These are phyloP conservation scores for Antigone vipio DNA, from an alignment of 2,113 vertebrate genomes.

Conservation along the genomic window DNA sequence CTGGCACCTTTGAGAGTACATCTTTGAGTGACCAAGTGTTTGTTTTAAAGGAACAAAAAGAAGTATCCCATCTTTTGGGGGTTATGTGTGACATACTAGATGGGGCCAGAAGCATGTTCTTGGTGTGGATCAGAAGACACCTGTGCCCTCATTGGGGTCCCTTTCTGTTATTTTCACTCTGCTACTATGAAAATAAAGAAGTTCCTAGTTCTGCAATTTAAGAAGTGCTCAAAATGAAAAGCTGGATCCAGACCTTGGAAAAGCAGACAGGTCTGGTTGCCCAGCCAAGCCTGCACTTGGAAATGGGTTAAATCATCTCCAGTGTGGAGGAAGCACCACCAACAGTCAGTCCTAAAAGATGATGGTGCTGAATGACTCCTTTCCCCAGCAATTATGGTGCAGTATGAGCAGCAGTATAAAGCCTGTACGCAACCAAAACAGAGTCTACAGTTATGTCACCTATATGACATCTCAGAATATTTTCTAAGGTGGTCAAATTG, in stretches of 20 bases:
- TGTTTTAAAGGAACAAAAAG: not conserved
- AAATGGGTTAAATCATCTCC: not conserved
- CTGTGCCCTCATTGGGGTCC: fast-evolving
- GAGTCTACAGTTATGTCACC: not conserved
- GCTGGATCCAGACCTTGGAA: not conserved
- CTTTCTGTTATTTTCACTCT: not conserved
- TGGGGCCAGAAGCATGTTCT: not conserved
- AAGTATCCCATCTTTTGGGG: fast-evolving
- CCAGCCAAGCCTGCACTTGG: fast-evolving
- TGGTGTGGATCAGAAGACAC: not conserved
- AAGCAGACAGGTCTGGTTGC: not conserved
- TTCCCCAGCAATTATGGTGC: not conserved
- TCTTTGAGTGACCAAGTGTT: not conserved
- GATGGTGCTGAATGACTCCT: not conserved
- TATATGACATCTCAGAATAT: not conserved
- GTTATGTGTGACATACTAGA: fast-evolving
- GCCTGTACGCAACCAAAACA: not conserved
- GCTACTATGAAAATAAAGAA: not conserved
- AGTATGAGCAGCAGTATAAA: not conserved
- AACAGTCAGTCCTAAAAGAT: not conserved
- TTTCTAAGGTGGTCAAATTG: not conserved
- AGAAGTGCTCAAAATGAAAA: not conserved
- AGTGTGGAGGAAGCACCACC: not conserved
- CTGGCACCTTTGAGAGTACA: not conserved
- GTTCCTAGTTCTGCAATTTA: not conserved